phyloP scores from a whole-genome alignment of 2,113 vertebrate species.

The Rhabdornis inornatus region DNA sequence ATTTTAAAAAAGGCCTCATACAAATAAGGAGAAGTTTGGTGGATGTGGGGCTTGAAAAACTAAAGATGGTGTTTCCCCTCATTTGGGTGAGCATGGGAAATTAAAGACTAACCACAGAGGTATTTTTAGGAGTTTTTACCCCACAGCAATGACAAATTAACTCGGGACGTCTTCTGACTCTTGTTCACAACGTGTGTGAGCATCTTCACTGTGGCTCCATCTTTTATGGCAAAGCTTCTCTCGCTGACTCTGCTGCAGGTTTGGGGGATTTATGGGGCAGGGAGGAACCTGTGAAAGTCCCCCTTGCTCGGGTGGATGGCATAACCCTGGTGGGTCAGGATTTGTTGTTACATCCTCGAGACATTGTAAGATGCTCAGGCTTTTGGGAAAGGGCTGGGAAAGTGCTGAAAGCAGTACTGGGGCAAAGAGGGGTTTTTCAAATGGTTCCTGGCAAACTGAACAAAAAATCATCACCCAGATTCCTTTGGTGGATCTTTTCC shows the following conservation, averaged over 20 bases:
- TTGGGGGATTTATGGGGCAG: neutral
- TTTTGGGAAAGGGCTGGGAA: neutral
- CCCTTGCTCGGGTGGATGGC: neutral
- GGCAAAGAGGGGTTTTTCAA: neutral
- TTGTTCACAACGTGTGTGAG: neutral
- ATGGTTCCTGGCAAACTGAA: neutral
- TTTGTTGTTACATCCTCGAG: neutral
- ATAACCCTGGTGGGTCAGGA: neutral
- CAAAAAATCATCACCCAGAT: neutral
- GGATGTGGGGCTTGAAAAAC: neutral
- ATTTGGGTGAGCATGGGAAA: constrained; percentile 39
- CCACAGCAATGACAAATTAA: neutral
- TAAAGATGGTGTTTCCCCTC: constrained; percentile 5
- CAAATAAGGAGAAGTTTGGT: neutral
- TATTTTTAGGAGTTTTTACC: neutral
- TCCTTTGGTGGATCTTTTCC: neutral
- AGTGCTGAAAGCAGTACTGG: neutral
- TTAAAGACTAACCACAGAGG: neutral
- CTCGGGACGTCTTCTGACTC: neutral
- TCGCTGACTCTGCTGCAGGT: neutral
- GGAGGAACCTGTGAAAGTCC: neutral
- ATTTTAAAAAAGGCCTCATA: neutral
- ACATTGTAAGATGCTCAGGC: rapidly evolving
- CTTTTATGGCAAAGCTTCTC: neutral
- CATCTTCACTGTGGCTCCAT: neutral